Evolutionary conservation across 1,140 invertebrate genomes (phyloP), one percentile per base, ranked within the genome.

Genomic region (Trichogramma pretiosum): DNA sequence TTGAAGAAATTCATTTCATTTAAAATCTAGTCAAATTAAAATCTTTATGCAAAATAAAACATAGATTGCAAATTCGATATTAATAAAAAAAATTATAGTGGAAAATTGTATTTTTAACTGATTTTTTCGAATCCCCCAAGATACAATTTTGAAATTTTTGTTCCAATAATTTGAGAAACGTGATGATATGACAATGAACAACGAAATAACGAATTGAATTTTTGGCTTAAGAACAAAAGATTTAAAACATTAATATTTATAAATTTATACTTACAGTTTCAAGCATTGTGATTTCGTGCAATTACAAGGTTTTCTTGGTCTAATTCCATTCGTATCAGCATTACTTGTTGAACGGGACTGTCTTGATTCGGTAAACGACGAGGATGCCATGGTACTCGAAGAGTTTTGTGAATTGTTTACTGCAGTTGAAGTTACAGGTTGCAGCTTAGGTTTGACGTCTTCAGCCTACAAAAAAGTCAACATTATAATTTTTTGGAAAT

Each of bases 201-300:
- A n/a, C n/a, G n/a, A n/a, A n/a, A n/a, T n/a, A n/a, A n/a, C n/a
- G n/a, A n/a, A n/a, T n/a, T n/a, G n/a, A n/a, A n/a, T n/a, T n/a
- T n/a, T n/a, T n/a, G n/a, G n/a, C n/a, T n/a, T n/a, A n/a, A 41
- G 32, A 14, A 17, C 40, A n/a, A n/a, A n/a, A n/a, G n/a, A n/a
- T n/a, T n/a, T n/a, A n/a, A n/a, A n/a, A 41, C 24, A 21, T 19
- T 36, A 11, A 28, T 11, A 43, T 33, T 35, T 28, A 5, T 39
- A 41, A 48, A 37, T 51, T 46, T 43, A 28, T 50, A 76, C 81
- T 80, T 75, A 89, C 71, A 99, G 72, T 74, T 99, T 99, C 21
- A 99, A 77, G 66, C 96, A 99, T 69, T 97, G 93, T 4, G 94
- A 98, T 73, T 98, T 98, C 28, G 93, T 98, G 73, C 96, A 99